Base-by-base conservation (phyloP, 2,888 invertebrate genomes). In the Resseliella maxima region DNA sequence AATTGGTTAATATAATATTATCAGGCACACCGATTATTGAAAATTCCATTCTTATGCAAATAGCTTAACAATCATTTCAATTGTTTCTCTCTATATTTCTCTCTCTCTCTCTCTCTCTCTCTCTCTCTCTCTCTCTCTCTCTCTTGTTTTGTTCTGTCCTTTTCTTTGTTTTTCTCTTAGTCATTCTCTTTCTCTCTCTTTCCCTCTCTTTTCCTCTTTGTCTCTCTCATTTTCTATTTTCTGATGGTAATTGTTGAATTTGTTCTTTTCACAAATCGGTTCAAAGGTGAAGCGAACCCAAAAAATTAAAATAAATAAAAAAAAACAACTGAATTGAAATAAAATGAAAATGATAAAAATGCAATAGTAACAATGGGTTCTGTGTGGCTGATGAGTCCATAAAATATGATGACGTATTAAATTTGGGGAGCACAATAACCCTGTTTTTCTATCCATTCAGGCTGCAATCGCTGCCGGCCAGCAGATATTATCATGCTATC, bases 371-470 rank as follows among this genome's bases (percentile, higher is more conserved):
- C 59, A 59, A 59, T 50, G 59, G 72, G 35, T 31, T n/a, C n/a
- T n/a, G n/a, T n/a, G n/a, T 31, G 27, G 27, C 72, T 72, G 72
- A 72, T 72, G 72, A 31, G 31, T 72, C 15, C 15, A 72, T 27
- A 72, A 72, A 72, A 72, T 31, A 72, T 72, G 72, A 72, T 72
- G 72, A 72, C 72, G 72, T 72, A 72, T 72, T 72, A 31, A 35
- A 72, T 72, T 72, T 72, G 31, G 27, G 72, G 31, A 72, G 72
- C 72, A 15, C 72, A 72, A 72, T 72, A 72, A 72, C 72, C 72
- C 72, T 72, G 72, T 72, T 35, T 31, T 31, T 72, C n/a, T 72
- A 59, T 59, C 59, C 59, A 59, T 59, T 72, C 31, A 12, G 41
- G 46, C n/a, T 72, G 15, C 27, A 72, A 72, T 72, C 72, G 72